Evolutionary conservation across 2,113 vertebrate genomes (phyloP).

Genomic region (Bos indicus): DNA sequence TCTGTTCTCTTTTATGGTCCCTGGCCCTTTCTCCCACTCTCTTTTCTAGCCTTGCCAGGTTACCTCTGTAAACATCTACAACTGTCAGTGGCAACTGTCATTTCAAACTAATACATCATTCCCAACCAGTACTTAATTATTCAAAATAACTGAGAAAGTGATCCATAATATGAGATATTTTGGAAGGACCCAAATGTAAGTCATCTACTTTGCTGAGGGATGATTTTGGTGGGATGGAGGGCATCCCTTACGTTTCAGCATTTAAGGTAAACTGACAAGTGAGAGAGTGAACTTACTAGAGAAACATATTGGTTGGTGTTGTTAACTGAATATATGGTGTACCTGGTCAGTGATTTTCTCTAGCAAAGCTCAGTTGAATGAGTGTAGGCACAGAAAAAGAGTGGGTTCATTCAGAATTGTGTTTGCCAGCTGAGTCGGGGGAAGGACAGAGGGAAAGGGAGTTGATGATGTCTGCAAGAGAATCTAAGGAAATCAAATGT

Average conservation of each 20-base stretch:
- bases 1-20: not conserved
- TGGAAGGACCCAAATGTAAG: not conserved
- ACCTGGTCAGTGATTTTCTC: not conserved
- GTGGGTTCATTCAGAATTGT: not conserved
- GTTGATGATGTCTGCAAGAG: not conserved
- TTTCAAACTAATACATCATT: slow-evolving; percentile 18
- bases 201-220: not conserved
- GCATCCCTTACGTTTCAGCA: not conserved
- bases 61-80: not conserved
- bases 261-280: slow-evolving; percentile 33
- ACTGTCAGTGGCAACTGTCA: not conserved
- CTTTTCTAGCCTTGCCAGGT: not conserved
- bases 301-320: not conserved
- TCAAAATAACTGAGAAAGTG: not conserved
- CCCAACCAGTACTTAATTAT: not conserved
- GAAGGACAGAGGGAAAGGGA: not conserved
- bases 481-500: not conserved
- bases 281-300: not conserved
- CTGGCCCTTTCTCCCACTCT: not conserved
- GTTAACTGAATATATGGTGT: not conserved
- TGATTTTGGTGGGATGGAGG: not conserved
- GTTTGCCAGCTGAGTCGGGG: not conserved
- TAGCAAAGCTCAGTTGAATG: not conserved
- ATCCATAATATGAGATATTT: not conserved
- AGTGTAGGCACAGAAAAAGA: not conserved